Conservation (phyloP, 2,113 vertebrate genomes). For the Calidris pygmaea region DNA sequence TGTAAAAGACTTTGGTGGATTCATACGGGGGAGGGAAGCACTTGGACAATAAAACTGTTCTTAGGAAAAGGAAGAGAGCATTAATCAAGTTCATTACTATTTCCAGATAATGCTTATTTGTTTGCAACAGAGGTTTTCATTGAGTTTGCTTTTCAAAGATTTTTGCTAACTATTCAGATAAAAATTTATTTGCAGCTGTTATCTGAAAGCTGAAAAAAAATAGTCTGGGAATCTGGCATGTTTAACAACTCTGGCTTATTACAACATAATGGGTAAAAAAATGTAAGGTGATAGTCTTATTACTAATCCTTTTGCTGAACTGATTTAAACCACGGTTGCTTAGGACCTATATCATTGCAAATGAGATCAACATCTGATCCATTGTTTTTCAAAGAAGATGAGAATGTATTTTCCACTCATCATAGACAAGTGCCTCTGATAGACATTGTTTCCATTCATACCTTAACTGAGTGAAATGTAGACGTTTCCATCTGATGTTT, state of each 20-base stretch:
- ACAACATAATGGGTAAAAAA: not conserved
- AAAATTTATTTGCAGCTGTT: not conserved
- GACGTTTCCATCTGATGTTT: slow-evolving; percentile 71
- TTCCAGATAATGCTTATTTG: not conserved
- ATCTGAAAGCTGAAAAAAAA: not conserved
- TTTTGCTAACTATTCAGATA: not conserved
- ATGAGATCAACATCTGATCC: not conserved
- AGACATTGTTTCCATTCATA: slow-evolving; percentile 30
- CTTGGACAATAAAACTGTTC: not conserved
- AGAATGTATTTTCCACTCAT: slow-evolving; percentile 55
- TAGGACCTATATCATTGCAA: not conserved
- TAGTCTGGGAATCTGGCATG: not conserved
- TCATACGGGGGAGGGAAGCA: rapidly evolving
- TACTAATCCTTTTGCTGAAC: not conserved
- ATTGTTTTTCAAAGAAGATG: not conserved
- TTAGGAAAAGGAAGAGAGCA: not conserved
- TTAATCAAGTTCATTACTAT: not conserved
- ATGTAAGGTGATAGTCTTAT: not conserved
- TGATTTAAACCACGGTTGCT: slow-evolving; percentile 35
- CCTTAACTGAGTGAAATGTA: slow-evolving; percentile 38
- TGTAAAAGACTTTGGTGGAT: not conserved
- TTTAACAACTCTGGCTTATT: not conserved
- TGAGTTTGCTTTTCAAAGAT: not conserved
- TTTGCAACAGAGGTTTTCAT: not conserved
- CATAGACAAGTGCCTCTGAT: not conserved